Base-by-base conservation (phyloP, 2,888 invertebrate species). In the Watsonalla cultraria region DNA sequence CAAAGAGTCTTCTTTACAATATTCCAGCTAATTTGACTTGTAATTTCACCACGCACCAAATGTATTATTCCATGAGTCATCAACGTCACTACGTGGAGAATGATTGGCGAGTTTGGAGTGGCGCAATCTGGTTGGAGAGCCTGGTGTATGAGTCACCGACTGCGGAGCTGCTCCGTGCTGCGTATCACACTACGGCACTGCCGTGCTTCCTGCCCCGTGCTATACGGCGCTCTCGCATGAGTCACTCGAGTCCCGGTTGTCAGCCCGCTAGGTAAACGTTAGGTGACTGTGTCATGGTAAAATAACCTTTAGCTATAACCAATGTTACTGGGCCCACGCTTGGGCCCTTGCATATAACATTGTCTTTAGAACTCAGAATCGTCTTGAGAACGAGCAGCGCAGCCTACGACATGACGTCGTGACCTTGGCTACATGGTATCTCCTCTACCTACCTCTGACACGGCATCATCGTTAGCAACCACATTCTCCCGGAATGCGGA, bases 11-110 rank as follows among this genome's bases (percentile, higher is more conserved):
- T 8, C 77, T 68, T 82, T 65, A 80, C 76, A 84, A 76, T 74
- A 76, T 76, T 77, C 73, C 64, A 61, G 72, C 72, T 75, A 72
- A 71, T 66, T 71, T 77, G 72, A 73, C 66, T 72, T 82, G 78
- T 81, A 74, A 84, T 86, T 87, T 88, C 78, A 89, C 86, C 83
- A 75, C 72, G 68, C 75, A 71, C 83, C 72, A 77, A 83, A 83
- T 90, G 87, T 90, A 85, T 86, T 88, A 87, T 90, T 90, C 87
- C 90, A 90, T 90, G 90, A 89, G 85, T 84, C 89, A 84, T 76
- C 88, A 70, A 13, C 49, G 75, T 71, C 77, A 67, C 82, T 70
- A 66, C 81, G 77, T 66, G 85, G 79, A 78, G 84, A 80, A 65
- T 71, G 70, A 66, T 64, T 75, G 76, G 69, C 70, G 80, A 70